A percentile compares a stretch with the other conserved stretches of the same genome.
phyloP scores from a whole-genome alignment of 2,888 invertebrate species.

The Glyphotaelius pellucidus region DNA sequence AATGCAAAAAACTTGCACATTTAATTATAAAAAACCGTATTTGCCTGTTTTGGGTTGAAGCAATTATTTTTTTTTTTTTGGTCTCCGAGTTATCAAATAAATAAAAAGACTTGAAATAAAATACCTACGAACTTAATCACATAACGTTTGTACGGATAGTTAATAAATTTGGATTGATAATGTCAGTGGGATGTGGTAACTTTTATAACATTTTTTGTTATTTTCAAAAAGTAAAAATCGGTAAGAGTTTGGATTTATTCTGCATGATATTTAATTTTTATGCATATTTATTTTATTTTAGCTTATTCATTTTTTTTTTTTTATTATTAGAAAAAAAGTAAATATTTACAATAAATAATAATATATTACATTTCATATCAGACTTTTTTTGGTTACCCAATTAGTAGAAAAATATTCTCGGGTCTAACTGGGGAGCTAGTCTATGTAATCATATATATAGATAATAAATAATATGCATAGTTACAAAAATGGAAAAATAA shows the following conservation, averaged over 20 bases:
- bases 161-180: not conserved
- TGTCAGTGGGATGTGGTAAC: not conserved
- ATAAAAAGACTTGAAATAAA: not conserved
- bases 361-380: too few relatives aligned
- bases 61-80: not conserved
- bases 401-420: too few relatives aligned
- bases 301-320: not conserved
- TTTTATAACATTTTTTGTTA: not conserved
- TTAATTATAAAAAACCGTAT: not conserved
- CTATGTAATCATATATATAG: too few relatives aligned
- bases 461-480: too few relatives aligned
- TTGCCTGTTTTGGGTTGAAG: not conserved
- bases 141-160: not conserved
- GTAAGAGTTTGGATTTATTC: not conserved
- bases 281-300: not conserved
- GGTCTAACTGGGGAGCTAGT: too few relatives aligned
- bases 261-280: not conserved
- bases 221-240: too few relatives aligned
- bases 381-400: too few relatives aligned
- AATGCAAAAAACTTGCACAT: not conserved
- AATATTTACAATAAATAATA: too few relatives aligned
- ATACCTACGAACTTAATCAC: not conserved
- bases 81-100: not conserved
- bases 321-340: too few relatives aligned
- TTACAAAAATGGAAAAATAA: too few relatives aligned